Evolutionary conservation across 1,140 invertebrate species (phyloP), one percentile per base, ranked within the genome.

Genomic region (Tetragnatha versicolor): DNA sequence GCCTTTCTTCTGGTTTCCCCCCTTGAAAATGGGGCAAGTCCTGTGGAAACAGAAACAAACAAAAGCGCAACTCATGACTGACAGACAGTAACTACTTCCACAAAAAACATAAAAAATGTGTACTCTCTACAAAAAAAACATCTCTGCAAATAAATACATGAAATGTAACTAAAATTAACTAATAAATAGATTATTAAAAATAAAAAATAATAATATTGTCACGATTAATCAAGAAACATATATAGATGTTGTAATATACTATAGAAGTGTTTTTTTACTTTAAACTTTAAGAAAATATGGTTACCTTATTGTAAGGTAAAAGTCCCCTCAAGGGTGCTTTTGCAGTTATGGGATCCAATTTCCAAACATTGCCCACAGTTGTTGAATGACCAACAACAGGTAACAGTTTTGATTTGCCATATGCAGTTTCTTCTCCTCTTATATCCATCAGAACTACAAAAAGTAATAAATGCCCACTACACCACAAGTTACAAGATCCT

Each of bases 341-440:
- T 1, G 98, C 87, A 29, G 92, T 93, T 20, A 89, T 89, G 2
- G 93, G 91, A 88, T 98, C 96, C 10, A 99, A 85, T 76, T 95
- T 90, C 96, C 96, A 98, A 0, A 94, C 93, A 85, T 94, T 81
- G 66, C 84, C 84, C 9, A 83, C 81, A 10, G 83, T 83, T 84
- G 93, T 93, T 58, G 95, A 96, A 83, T 95, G 92, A 81, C 98
- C 96, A 3, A 98, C 95, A 25, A 99, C 93, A 6, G 97, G 96
- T 22, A 97, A 85, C 91, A 98, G 93, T 82, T 93, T 91, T 5
- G 93, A 91, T 82, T 95, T 92, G 0, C 94, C 94, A 72, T 58
- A 72, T 82, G 68, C 33, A 79, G 42, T 73, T 12, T 61, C 39
- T 66, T 78, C 66, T 31, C 79, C 73, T 47, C 12, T 45, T 25